Evolutionary conservation across 2,888 invertebrate species (phyloP), one percentile per base, ranked within the genome.

Genomic region (Pyrochroa serraticornis): DNA sequence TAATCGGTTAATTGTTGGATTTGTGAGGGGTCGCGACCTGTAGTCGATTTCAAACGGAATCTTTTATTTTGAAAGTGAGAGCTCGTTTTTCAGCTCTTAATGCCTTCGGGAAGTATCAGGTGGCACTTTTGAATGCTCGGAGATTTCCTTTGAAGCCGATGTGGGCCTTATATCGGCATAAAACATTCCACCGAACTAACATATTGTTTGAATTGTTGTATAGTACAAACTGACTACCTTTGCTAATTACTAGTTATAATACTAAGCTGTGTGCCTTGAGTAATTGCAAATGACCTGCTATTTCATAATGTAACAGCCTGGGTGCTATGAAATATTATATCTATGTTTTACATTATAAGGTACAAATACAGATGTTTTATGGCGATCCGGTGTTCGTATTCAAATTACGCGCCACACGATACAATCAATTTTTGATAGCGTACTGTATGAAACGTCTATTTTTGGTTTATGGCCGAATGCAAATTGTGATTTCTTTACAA

Each of bases 221-320:
- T 79, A 80, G 79, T 80, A 80, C 79, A 79, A 77, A 77, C 74
- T 73, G 75, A 78, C 75, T 77, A 78, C 77, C 76, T 77, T 79
- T 79, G 79, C 79, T 79, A 79, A 79, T 79, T 79, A 79, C 79
- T 79, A 79, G 78, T 79, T 78, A 77, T 78, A 79, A 79, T 77
- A 76, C 74, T 76, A 79, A 77, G 89, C 89, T 89, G 89, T 87
- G 89, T 89, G 89, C 89, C 89, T 89, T 86, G 87, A 87, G 88
- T 87, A 86, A 87, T 87, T 87, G 86, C 87, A 86, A 84, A 83
- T 82, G 83, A 83, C 77, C 79, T 79, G 79, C 78, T 79, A 76
- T 74, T 77, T 77, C 76, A 76, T 76, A 77, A 74, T 75, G 71
- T 75, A 77, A 77, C 72, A 76, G 77, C 77, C 77, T 77, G 75